These are phyloP conservation scores for Caligus rogercresseyi DNA, from an alignment of 1,140 invertebrate species.

Conservation along the genomic window DNA sequence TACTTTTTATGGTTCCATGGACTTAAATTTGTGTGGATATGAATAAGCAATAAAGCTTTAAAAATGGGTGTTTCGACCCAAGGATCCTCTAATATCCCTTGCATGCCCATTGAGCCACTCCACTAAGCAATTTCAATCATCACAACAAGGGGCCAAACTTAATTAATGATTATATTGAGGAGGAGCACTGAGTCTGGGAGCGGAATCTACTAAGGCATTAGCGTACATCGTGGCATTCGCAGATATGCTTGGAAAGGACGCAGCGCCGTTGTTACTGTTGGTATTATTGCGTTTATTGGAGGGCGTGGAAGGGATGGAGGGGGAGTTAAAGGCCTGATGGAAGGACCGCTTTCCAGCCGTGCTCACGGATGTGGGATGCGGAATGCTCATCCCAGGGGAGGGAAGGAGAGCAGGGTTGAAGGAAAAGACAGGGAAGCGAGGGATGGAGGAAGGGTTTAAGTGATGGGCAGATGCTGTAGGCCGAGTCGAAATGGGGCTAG, in stretches of 20 bases:
- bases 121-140: too few relatives aligned
- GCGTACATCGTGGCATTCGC: neutral
- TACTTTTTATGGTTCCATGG: too few relatives aligned
- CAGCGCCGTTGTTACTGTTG: too few relatives aligned
- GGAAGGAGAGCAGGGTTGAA: neutral
- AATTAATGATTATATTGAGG: neutral
- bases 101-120: too few relatives aligned
- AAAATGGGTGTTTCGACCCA: too few relatives aligned
- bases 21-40: too few relatives aligned
- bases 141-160: too few relatives aligned
- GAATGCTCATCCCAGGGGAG: neutral
- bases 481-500: neutral
- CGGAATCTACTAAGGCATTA: neutral
- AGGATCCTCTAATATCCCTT: too few relatives aligned
- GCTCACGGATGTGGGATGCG: neutral
- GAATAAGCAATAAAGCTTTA: too few relatives aligned
- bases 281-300: neutral
- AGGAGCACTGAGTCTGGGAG: neutral
- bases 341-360: neutral
- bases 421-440: slow-evolving; percentile 10
- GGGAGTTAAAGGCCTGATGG: slow-evolving; percentile 7
- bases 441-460: slow-evolving; percentile 19
- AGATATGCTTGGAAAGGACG: neutral
- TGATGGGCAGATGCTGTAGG: neutral
- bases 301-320: neutral